Evolutionary conservation across 2,113 vertebrate genomes (phyloP), one percentile per base, ranked within the genome.

Genomic region (Holacanthus passer): DNA sequence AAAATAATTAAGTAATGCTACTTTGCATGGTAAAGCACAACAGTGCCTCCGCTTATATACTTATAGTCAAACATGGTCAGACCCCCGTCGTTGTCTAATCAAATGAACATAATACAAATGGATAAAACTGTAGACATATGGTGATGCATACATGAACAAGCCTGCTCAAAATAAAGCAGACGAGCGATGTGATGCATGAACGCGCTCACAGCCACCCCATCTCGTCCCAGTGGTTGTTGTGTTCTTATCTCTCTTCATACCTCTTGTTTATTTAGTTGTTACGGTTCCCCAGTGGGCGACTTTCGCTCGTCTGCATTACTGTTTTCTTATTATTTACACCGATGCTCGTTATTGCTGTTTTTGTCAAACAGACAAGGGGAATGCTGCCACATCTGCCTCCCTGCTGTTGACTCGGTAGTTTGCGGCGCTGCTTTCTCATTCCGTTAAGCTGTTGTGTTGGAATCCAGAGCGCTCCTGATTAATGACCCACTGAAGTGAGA

Each of bases 261-360:
- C 27, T 68, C 47, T 72, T 76, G 65, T 74, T 78, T 37, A 70
- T 83, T 55, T 19, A 58, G 70, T 24, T 66, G 62, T 58, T 37
- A 35, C 13, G 3, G 20, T 68, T 85, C 74, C 67, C 77, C 72
- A 45, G 79, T 45, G 74, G 81, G 39, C 8, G 10, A 65, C 31
- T 79, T 66, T 68, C 22, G 67, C 39, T 69, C 0, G 7, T 60
- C 37, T 50, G 29, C 35, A 35, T 55, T 2, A 29, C 41, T 64
- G 71, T 77, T 81, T 67, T 77, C 14, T 52, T 66, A 59, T 73
- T 83, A 79, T 83, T 87, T 77, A 83, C 73, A 64, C 72, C 60
- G 73, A 77, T 35, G 75, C 68, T 76, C 47, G 32, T 86, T 80
- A 85, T 77, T 84, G 59, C 24, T 45, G 47, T 80, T 80, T 55